Conservation (phyloP, 2,888 invertebrate genomes). For the Germaria angustata region DNA sequence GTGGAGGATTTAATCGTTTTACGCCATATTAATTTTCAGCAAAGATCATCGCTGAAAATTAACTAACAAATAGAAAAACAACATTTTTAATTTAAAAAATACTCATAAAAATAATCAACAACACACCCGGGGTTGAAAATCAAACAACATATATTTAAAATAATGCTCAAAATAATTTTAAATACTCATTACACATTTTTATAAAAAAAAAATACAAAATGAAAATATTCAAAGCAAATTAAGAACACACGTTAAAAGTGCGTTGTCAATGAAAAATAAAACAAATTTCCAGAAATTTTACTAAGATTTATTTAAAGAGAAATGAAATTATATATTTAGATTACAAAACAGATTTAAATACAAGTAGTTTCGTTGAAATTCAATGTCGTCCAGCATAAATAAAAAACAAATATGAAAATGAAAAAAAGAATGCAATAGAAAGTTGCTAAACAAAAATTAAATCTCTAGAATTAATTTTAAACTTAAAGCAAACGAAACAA, state of each 20-base stretch:
- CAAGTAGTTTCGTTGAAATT: conserved; percentile 72
- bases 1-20: conserved; percentile 96
- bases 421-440: conserved; percentile 37
- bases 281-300: conserved; percentile 29
- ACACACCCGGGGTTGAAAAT: conserved; percentile 43
- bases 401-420: conserved; percentile 69
- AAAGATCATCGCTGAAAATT: conserved; percentile 17
- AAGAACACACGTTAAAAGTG: conserved; percentile 44
- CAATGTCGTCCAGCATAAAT: conserved; percentile 76
- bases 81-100: conserved; percentile 39
- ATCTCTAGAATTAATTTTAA: conserved; percentile 65
- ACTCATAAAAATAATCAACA: conserved; percentile 43
- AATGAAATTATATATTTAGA: conserved; percentile 42
- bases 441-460: conserved; percentile 62
- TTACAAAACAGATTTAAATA: conserved; percentile 52
- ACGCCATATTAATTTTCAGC: conserved; percentile 88
- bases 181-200: conserved; percentile 52
- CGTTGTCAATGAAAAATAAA: conserved; percentile 34
- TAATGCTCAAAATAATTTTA: conserved; percentile 59
- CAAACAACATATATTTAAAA: conserved; percentile 48
- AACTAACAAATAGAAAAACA: conserved; percentile 8
- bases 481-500: conserved; percentile 69
- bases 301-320: conserved; percentile 42
- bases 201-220: conserved; percentile 22
- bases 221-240: conserved; percentile 9